A percentile compares a stretch with the other conserved stretches of the same genome.
These are phyloP conservation scores for Pelmatolapia mariae DNA, from an alignment of 2,113 vertebrate species.

Conservation along the genomic window DNA sequence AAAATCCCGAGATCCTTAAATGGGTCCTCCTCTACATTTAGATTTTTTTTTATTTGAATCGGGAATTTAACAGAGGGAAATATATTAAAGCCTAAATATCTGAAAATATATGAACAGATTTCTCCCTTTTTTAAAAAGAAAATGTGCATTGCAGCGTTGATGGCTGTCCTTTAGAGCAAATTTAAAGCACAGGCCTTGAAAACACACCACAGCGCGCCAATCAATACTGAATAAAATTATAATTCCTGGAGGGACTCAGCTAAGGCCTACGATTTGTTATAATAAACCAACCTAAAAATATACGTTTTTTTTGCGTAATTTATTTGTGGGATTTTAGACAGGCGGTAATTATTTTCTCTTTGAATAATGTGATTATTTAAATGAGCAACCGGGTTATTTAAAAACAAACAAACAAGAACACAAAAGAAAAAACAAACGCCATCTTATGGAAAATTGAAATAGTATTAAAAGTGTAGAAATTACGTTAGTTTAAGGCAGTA, in stretches of 20 bases:
- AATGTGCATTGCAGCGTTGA: slow-evolving; percentile 22
- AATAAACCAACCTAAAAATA: slow-evolving; percentile 38
- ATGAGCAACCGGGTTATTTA: neutral
- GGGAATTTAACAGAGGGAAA: neutral
- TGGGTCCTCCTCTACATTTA: neutral
- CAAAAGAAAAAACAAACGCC: neutral
- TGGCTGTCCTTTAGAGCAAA: slow-evolving; percentile 37
- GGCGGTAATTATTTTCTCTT: neutral
- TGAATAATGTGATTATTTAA: neutral
- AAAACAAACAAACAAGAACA: neutral
- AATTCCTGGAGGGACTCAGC: slow-evolving; percentile 52
- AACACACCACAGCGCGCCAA: slow-evolving; percentile 46
- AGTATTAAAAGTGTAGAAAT: neutral
- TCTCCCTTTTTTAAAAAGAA: neutral
- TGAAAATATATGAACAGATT: neutral
- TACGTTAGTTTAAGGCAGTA: neutral
- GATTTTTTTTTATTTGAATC: neutral
- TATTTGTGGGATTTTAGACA: neutral
- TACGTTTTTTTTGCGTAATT: neutral
- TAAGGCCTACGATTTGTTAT: slow-evolving; percentile 38
- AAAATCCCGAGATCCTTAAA: neutral
- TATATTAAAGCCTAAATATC: neutral
- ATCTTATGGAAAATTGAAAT: neutral
- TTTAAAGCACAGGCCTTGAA: slow-evolving; percentile 55
- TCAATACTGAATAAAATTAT: slow-evolving; percentile 69